These are phyloP conservation scores for Manduca sexta DNA, from an alignment of 1,140 invertebrate genomes.

Conservation along the genomic window DNA sequence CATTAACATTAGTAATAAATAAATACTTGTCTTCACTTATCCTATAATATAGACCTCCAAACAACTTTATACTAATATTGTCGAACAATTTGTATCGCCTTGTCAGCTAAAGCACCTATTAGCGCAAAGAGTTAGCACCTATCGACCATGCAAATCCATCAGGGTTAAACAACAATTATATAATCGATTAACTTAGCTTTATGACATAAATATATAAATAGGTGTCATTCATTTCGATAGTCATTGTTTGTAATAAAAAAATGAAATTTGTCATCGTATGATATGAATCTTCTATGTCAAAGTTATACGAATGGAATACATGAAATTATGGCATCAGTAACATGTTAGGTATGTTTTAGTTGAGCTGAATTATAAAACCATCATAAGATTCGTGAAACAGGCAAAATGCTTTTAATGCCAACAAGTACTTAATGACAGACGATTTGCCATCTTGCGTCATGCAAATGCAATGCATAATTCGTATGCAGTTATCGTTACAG, in stretches of 20 bases:
- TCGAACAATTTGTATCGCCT: not conserved
- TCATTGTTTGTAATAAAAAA: too few relatives aligned
- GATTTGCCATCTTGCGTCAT: not conserved
- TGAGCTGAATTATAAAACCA: not conserved
- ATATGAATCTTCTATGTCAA: too few relatives aligned
- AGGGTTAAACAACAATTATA: not conserved
- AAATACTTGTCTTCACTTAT: not conserved
- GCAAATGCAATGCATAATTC: not conserved
- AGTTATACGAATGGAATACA: too few relatives aligned
- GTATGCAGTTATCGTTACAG: too few relatives aligned
- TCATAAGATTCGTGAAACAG: not conserved
- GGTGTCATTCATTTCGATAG: too few relatives aligned
- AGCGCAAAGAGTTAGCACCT: not conserved
- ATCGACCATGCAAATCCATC: not conserved
- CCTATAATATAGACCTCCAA: conserved; percentile 5
- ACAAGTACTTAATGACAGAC: not conserved
- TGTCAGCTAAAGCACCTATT: not conserved
- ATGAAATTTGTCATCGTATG: too few relatives aligned
- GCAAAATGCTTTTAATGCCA: not conserved
- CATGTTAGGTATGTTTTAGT: not conserved
- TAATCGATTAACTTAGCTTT: too few relatives aligned
- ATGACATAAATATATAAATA: too few relatives aligned
- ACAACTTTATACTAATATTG: not conserved
- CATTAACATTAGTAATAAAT: too few relatives aligned
- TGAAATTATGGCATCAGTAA: not conserved